These are phyloP conservation scores for Gastracanthus pulcherrimus DNA, from an alignment of 2,888 invertebrate genomes.

Conservation along the genomic window DNA sequence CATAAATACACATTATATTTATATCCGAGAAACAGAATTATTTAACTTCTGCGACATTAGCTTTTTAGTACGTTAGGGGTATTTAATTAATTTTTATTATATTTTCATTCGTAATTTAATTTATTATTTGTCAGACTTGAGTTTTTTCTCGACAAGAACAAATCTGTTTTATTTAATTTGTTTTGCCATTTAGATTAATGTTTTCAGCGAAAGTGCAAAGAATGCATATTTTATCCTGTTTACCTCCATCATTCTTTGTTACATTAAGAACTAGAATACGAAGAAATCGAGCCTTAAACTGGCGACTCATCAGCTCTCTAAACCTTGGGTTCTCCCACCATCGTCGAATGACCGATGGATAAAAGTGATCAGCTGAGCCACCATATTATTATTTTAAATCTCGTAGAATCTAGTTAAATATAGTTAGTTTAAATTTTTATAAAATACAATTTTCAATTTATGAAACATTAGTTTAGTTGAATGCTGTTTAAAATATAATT, in stretches of 20 bases:
- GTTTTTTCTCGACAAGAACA: neutral
- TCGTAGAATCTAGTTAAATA: constrained; percentile 25
- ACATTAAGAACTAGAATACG: constrained; percentile 20
- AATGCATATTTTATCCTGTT: constrained; percentile 12
- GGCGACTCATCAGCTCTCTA: neutral
- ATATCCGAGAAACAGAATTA: constrained; percentile 4
- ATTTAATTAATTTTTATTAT: neutral
- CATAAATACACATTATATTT: constrained; percentile 22
- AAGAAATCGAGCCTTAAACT: constrained; percentile 16
- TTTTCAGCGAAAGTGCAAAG: constrained; percentile 13
- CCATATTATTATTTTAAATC: constrained; percentile 3
- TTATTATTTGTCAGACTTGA: neutral
- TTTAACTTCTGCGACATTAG: constrained; percentile 10
- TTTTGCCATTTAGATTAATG: constrained; percentile 13
- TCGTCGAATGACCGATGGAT: constrained; percentile 7
- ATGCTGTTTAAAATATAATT: neutral
- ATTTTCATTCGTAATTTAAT: constrained; percentile 17
- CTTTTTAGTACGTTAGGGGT: constrained; percentile 12
- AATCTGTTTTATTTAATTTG: constrained; percentile 4
- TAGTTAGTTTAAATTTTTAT: neutral
- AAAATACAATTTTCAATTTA: neutral
- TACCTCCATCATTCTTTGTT: constrained; percentile 12
- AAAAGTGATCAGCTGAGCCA: neutral
- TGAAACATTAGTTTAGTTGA: constrained; percentile 9
- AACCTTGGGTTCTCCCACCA: constrained; percentile 21